Base-by-base conservation (phyloP, 2,888 invertebrate genomes). In the Reticulitermes lucifugus region DNA sequence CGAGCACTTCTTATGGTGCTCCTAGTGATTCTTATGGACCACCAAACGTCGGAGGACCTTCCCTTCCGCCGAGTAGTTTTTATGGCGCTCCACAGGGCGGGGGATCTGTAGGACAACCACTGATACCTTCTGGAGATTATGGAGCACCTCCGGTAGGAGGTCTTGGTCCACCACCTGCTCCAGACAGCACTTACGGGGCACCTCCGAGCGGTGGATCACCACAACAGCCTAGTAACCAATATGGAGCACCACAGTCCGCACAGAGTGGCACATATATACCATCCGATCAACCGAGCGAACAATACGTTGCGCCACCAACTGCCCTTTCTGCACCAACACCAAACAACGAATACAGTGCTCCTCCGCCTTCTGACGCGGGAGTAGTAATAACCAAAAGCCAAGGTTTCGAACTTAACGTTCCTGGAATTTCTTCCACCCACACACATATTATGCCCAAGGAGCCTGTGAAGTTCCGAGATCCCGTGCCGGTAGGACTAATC, bases 391-490 rank as follows among this genome's bases (percentile, higher is more conserved):
- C 84, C 6, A 73, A 83, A 79, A 86, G 84, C 43, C 75, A 43
- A 46, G 80, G 79, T 22, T 80, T 83, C 46, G 84, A 86, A 25
- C 41, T 86, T n/a, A 41, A 77, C 86, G 88, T 83, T 83, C 89
- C 87, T 86, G 90, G 51, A 87, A 89, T 83, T 90, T 89, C 43
- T 90, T 29, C 35, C 12, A 81, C 81, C 6, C 89, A 18, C 5
- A 29, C 79, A 51, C 51, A 29, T 60, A 55, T 77, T 80, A 89
- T 90, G 0, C 94, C 94, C 0, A 92, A 92, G 88, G 92, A 92
- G 59, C 96, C 96, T 0, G 93, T 96, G 9, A 93, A 94, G 87
- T 96, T 95, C 90, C 92, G 95, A 79, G 95, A 95, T n/a, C 93
- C 95, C 0, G 95, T 96, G 0, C 96, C 96, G 0, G 92, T 93